These are phyloP conservation scores for Meiosimyza decipiens DNA, from an alignment of 2,888 invertebrate genomes.

Conservation along the genomic window DNA sequence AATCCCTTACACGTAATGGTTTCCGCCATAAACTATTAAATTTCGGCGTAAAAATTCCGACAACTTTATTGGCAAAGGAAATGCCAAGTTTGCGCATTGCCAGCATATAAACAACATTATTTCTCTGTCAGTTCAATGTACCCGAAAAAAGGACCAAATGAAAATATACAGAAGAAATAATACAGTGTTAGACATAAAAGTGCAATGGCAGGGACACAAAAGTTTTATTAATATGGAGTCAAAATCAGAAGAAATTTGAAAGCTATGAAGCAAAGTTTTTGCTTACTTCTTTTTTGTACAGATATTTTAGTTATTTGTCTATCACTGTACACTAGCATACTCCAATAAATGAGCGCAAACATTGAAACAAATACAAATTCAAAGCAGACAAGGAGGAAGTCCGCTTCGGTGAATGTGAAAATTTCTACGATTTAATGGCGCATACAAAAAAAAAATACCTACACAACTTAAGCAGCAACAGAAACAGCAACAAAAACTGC, in stretches of 20 bases:
- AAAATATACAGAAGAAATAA: not conserved
- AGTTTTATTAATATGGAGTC: too few relatives aligned
- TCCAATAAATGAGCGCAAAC: too few relatives aligned
- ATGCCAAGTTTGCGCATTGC: constrained; percentile 33
- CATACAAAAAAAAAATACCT: constrained; percentile 1
- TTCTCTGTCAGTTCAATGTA: constrained; percentile 32
- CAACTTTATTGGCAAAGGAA: constrained; percentile 32
- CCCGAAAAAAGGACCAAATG: constrained; percentile 31
- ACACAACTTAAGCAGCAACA: not conserved
- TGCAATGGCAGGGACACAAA: too few relatives aligned
- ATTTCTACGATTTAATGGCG: constrained; percentile 25
- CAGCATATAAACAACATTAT: constrained; percentile 34
- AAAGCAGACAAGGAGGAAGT: too few relatives aligned
- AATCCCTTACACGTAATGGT: constrained; percentile 40
- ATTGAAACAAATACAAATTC: too few relatives aligned
- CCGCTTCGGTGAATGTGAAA: not conserved
- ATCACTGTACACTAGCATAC: too few relatives aligned
- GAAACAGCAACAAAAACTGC: too few relatives aligned
- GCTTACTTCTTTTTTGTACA: too few relatives aligned
- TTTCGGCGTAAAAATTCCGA: constrained; percentile 29
- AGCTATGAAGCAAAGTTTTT: too few relatives aligned
- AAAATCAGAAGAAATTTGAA: too few relatives aligned
- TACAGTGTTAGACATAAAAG: too few relatives aligned
- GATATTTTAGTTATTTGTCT: too few relatives aligned
- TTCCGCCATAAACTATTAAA: constrained; percentile 40